Conservation (phyloP, 2,113 vertebrate genomes). For the Trachemys scripta region DNA sequence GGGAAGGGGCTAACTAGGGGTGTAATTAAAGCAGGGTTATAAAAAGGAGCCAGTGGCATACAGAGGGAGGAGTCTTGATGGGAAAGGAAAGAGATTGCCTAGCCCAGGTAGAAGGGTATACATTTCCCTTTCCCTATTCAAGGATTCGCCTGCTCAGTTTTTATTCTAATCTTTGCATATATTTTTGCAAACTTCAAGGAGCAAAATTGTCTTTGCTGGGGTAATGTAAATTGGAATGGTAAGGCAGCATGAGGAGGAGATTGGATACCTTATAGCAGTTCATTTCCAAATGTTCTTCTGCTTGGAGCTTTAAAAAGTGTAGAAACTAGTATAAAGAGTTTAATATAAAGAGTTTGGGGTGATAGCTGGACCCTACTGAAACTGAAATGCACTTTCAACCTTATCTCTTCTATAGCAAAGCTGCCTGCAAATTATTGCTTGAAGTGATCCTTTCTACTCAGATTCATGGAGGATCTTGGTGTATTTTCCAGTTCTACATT, state of each 20-base stretch:
- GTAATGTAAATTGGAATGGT: not conserved
- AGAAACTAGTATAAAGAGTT: not conserved
- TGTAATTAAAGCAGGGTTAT: not conserved
- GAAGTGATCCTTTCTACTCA: not conserved
- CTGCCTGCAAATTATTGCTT: not conserved
- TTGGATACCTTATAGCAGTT: not conserved
- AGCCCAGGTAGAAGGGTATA: not conserved
- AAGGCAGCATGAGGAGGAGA: not conserved
- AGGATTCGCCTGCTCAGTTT: not conserved
- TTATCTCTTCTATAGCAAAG: not conserved
- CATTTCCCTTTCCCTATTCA: not conserved
- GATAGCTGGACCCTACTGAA: not conserved
- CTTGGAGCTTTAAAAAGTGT: not conserved
- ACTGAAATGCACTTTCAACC: not conserved
- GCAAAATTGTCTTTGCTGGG: not conserved
- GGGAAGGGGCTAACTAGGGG: not conserved
- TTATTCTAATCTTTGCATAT: not conserved
- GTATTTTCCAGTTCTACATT: not conserved
- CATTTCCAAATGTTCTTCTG: not conserved
- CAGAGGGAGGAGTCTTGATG: not conserved
- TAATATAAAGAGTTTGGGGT: not conserved
- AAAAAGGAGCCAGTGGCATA: not conserved
- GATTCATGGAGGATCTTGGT: not conserved
- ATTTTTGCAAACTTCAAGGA: not conserved
- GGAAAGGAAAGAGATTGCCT: not conserved